These are phyloP conservation scores for Hypotaenidia philippensis DNA, from an alignment of 2,797 vertebrate genomes.

Conservation along the genomic window DNA sequence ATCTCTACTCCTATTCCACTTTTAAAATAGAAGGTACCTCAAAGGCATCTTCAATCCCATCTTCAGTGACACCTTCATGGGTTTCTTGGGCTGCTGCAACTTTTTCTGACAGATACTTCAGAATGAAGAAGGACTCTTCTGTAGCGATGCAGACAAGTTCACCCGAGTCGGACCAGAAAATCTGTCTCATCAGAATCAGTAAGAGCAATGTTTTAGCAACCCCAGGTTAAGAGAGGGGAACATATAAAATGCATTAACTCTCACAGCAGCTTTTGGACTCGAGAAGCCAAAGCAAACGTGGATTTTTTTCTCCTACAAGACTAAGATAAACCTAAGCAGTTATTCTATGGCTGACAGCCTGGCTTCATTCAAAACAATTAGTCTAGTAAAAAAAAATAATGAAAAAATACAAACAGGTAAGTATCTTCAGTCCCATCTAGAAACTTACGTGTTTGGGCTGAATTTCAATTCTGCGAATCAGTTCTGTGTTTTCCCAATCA, in stretches of 20 bases:
- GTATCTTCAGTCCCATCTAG: not conserved
- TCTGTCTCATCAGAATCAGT: conserved; percentile 79
- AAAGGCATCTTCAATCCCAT: conserved; percentile 98
- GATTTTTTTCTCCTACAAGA: not conserved
- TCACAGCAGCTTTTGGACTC: not conserved
- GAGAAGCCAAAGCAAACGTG: not conserved
- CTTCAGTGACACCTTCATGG: conserved; percentile 96
- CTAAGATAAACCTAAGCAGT: not conserved
- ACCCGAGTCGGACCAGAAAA: conserved; percentile 99
- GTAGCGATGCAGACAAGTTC: conserved; percentile 98
- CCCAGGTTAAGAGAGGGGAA: not conserved
- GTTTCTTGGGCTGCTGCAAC: conserved; percentile 95
- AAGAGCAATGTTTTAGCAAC: not conserved
- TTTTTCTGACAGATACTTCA: conserved; percentile 96
- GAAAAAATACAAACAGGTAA: not conserved
- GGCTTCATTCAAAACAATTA: not conserved
- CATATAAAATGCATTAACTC: not conserved
- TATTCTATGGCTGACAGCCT: not conserved
- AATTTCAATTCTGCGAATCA: conserved; percentile 97
- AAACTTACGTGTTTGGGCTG: conserved; percentile 94
- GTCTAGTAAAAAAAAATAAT: not conserved
- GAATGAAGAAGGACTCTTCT: conserved; percentile 98
- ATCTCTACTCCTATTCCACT: not conserved
- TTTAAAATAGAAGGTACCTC: conserved; percentile 83
- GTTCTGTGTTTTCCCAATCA: conserved; percentile 97